These are phyloP conservation scores for Amblyopsis rosae DNA, from an alignment of 2,113 vertebrate species.

Conservation along the genomic window DNA sequence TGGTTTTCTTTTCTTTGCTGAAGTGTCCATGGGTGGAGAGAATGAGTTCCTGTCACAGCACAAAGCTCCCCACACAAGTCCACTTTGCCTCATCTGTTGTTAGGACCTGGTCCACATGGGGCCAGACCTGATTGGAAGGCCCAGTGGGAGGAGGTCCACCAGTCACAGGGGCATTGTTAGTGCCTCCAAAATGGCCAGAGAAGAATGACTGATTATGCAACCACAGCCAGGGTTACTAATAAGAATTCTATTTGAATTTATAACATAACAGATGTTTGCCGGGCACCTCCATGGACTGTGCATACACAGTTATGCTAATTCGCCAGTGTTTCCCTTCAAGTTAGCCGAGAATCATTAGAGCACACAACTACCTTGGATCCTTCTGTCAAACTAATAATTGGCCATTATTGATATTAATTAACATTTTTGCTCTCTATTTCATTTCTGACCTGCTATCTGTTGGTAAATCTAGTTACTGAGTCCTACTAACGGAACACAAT, in stretches of 20 bases:
- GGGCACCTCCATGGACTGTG: conserved; percentile 87
- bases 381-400: conserved; percentile 99
- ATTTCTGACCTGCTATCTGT: conserved; percentile 94
- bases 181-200: conserved; percentile 84
- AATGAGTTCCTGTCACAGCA: conserved; percentile 76
- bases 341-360: conserved; percentile 96
- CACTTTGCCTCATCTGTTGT: conserved; percentile 76
- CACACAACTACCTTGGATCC: conserved; percentile 94
- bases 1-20: conserved; percentile 68
- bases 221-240: conserved; percentile 87
- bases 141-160: conserved; percentile 80
- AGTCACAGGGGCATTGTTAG: conserved; percentile 88
- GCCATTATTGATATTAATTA: conserved; percentile 99
- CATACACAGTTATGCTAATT: conserved; percentile 99
- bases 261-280: conserved; percentile 99
- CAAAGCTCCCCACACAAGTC: conserved; percentile 78
- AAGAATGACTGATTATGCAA: conserved; percentile 95
- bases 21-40: conserved; percentile 73
- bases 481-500: conserved; percentile 97
- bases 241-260: conserved; percentile 98
- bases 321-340: conserved; percentile 90
- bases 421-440: conserved; percentile 96
- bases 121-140: conserved; percentile 80
- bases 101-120: conserved; percentile 80
- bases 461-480: conserved; percentile 97